phyloP scores from a whole-genome alignment of 2,888 invertebrate genomes.

The Netelia virgata region DNA sequence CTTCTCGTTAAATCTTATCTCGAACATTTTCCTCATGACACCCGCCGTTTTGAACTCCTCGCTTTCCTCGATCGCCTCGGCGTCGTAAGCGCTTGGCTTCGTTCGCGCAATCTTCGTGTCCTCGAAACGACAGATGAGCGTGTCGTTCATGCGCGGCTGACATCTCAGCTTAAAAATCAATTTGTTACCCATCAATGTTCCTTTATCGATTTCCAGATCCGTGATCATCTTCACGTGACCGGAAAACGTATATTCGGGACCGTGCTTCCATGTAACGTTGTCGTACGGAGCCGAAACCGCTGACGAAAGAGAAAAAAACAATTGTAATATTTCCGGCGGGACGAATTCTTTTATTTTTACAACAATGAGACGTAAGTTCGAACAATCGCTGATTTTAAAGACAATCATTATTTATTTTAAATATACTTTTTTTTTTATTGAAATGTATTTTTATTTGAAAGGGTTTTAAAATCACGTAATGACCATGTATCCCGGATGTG shows the following conservation, averaged over 20 bases:
- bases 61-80: conserved; percentile 49
- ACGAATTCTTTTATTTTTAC: too few species aligned
- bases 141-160: conserved; percentile 69
- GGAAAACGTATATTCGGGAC: conserved; percentile 72
- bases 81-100: conserved; percentile 62
- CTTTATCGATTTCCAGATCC: conserved; percentile 66
- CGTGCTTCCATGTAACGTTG: conserved; percentile 69
- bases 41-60: conserved; percentile 62
- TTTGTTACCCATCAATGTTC: conserved; percentile 68
- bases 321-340: neutral
- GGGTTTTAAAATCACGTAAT: too few species aligned
- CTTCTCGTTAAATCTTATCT: conserved; percentile 71
- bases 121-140: conserved; percentile 69
- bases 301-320: conserved; percentile 34
- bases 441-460: neutral
- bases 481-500: too few species aligned
- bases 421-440: neutral
- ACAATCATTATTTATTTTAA: neutral
- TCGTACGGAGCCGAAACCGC: conserved; percentile 64
- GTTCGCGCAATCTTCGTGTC: conserved; percentile 70
- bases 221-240: conserved; percentile 71
- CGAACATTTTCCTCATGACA: conserved; percentile 67
- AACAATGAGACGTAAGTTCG: too few species aligned
- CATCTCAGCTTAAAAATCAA: conserved; percentile 70
- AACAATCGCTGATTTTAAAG: neutral